Evolutionary conservation across 1,140 invertebrate species (phyloP).

Genomic region (Leptinotarsa defecta): DNA sequence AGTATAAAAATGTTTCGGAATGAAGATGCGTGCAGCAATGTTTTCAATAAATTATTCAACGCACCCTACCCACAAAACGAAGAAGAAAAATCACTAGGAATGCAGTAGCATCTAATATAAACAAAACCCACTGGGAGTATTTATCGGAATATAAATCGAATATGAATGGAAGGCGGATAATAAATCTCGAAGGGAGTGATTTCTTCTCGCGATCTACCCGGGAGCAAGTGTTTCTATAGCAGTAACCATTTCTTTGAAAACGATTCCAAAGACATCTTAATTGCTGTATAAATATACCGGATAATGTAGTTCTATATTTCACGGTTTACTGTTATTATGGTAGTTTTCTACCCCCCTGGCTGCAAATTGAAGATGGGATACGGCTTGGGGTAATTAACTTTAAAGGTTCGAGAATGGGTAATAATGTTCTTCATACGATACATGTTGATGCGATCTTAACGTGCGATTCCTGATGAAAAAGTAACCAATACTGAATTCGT

Average conservation of each 20-base stretch:
- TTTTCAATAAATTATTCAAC: background rate
- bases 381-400: background rate
- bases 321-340: conserved; percentile 11
- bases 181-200: conserved; percentile 9
- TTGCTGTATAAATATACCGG: conserved; percentile 16
- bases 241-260: conserved; percentile 2
- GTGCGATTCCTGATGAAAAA: no score
- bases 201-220: background rate
- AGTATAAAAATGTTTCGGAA: no score
- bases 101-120: conserved; percentile 3
- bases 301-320: conserved; percentile 19
- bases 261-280: conserved; percentile 14
- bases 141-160: conserved; percentile 6
- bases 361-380: background rate
- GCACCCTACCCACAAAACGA: background rate
- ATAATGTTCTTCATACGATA: no score
- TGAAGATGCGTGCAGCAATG: no score
- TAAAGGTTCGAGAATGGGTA: no score
- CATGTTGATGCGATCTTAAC: no score
- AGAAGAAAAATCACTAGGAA: background rate
- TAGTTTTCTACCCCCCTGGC: background rate
- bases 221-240: background rate
- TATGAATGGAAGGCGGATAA: background rate
- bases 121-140: background rate
- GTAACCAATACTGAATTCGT: no score